Conservation (phyloP, 1,140 invertebrate genomes). For the Druon quercuslanigerum region DNA sequence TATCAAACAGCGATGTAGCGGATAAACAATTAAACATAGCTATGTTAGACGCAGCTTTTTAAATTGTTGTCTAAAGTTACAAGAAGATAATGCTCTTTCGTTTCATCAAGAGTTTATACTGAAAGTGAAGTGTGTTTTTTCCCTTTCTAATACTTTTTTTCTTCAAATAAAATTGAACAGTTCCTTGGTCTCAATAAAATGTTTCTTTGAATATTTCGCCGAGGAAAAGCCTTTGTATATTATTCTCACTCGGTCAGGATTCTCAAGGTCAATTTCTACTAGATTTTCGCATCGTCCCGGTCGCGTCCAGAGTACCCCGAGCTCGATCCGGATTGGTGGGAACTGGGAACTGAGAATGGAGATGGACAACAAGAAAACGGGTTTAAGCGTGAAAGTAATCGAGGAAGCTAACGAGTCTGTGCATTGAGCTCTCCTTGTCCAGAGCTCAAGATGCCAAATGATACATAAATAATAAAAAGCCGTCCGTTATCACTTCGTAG, state of each 20-base stretch:
- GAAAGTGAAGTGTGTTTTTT: too few relatives aligned
- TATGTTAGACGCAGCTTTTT: too few relatives aligned
- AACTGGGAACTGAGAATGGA: conserved; percentile 51
- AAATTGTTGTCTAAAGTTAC: too few relatives aligned
- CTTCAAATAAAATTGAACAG: too few relatives aligned
- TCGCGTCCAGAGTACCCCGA: neutral
- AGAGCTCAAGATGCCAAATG: conserved; percentile 19
- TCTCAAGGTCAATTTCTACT: neutral
- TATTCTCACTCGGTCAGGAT: neutral
- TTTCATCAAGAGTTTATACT: too few relatives aligned
- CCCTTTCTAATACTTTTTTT: too few relatives aligned
- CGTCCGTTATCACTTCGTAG: conserved; percentile 15
- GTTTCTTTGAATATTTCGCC: neutral
- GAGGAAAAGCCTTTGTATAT: neutral
- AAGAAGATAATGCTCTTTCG: too few relatives aligned
- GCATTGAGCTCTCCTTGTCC: conserved; percentile 20
- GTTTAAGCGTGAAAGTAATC: conserved; percentile 69
- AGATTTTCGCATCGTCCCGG: conserved; percentile 10
- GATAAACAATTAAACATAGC: too few relatives aligned
- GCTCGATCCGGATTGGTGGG: conserved; percentile 47
- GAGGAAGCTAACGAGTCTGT: conserved; percentile 62
- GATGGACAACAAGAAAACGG: conserved; percentile 64
- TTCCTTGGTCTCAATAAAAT: neutral
- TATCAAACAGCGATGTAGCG: too few relatives aligned
- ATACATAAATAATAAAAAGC: conserved; percentile 26